Conservation (phyloP, 2,113 vertebrate genomes). For the Colistium nudipinnis region DNA sequence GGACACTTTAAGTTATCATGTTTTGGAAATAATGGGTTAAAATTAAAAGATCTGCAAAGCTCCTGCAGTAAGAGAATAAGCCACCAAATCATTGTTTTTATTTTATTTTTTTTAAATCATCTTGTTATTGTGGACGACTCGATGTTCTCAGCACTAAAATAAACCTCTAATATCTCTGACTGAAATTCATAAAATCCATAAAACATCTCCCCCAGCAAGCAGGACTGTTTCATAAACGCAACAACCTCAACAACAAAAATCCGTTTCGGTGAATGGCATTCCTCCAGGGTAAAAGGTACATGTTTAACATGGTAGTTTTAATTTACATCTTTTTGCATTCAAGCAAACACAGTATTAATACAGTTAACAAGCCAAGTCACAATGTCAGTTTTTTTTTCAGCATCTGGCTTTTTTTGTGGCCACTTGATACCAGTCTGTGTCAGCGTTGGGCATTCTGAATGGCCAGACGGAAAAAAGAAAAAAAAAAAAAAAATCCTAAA, state of each 20-base stretch:
- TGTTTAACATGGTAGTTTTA: conserved; percentile 80
- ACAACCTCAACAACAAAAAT: conserved; percentile 60
- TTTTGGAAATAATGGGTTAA: conserved; percentile 83
- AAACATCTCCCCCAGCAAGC: conserved; percentile 71
- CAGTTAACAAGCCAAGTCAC: conserved; percentile 74
- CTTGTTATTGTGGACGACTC: conserved; percentile 65
- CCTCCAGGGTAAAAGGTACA: conserved; percentile 78
- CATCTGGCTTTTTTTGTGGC: conserved; percentile 65
- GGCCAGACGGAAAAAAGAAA: conserved; percentile 25
- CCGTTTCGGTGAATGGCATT: conserved; percentile 75
- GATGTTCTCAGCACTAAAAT: conserved; percentile 86
- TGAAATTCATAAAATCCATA: conserved; percentile 66
- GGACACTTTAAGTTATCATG: conserved; percentile 93
- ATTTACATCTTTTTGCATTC: conserved; percentile 80
- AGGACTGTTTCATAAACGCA: conserved; percentile 65
- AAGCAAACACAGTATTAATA: conserved; percentile 82
- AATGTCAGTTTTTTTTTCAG: conserved; percentile 72
- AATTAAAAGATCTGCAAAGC: conserved; percentile 78
- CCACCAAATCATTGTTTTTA: conserved; percentile 85
- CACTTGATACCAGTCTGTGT: conserved; percentile 52
- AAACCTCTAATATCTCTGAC: conserved; percentile 66
- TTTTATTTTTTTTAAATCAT: conserved; percentile 67
- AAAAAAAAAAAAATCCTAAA: conserved; percentile 27
- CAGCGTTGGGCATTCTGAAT: conserved; percentile 31
- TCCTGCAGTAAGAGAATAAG: conserved; percentile 82